A percentile compares a stretch with the other conserved stretches of the same genome.
These are phyloP conservation scores for Linnaemya vulpina DNA, from an alignment of 2,888 invertebrate genomes.

Conservation along the genomic window DNA sequence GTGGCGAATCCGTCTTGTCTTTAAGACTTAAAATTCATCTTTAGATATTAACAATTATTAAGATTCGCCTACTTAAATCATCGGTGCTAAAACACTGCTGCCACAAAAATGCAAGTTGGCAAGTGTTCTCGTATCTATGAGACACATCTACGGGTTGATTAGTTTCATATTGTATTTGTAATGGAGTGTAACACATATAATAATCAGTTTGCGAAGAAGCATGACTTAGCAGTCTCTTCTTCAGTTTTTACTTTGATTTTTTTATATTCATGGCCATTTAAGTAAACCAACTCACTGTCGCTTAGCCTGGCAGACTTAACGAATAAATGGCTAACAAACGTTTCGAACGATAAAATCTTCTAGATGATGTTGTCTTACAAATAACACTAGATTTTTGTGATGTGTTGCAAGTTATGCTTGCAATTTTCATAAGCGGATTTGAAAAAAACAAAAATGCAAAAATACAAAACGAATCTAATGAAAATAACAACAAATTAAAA, in stretches of 20 bases:
- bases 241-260: slow-evolving; percentile 9
- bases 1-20: slow-evolving; percentile 49
- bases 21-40: slow-evolving; percentile 38
- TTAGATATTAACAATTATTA: slow-evolving; percentile 40
- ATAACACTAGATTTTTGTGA: slow-evolving; percentile 46
- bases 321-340: slow-evolving; percentile 1
- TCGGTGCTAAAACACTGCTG: slow-evolving; percentile 20
- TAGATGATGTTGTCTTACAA: slow-evolving; percentile 30
- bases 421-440: slow-evolving; percentile 57
- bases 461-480: slow-evolving; percentile 12
- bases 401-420: slow-evolving; percentile 53
- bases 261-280: slow-evolving; percentile 56
- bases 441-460: not conserved
- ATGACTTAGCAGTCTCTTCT: slow-evolving; percentile 44
- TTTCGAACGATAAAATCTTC: slow-evolving; percentile 1
- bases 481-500: slow-evolving; percentile 1
- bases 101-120: slow-evolving; percentile 40
- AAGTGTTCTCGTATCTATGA: slow-evolving; percentile 42
- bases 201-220: slow-evolving; percentile 3
- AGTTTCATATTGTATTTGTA: slow-evolving; percentile 10
- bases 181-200: slow-evolving; percentile 19
- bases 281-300: slow-evolving; percentile 4
- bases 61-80: slow-evolving; percentile 41
- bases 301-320: slow-evolving; percentile 4
- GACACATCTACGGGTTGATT: slow-evolving; percentile 45